Conservation (phyloP, 2,113 vertebrate species). For the Gila orcuttii region DNA sequence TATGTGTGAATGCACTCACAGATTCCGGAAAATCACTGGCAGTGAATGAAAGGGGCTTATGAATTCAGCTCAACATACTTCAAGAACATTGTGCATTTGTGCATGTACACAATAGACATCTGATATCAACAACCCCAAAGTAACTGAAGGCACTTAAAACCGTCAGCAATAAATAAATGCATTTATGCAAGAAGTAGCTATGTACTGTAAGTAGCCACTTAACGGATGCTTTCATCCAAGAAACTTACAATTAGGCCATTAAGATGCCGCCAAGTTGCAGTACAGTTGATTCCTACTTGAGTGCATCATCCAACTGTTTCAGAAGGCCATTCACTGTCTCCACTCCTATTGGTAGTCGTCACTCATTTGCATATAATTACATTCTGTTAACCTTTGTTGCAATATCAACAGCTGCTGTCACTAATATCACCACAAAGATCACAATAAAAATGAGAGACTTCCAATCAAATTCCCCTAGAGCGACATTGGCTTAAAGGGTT, state of each 20-base stretch:
- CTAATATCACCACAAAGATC: background rate
- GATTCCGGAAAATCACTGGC: too few species aligned
- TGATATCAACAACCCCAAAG: background rate
- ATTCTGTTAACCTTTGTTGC: slow-evolving; percentile 1
- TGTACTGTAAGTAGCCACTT: slow-evolving; percentile 1
- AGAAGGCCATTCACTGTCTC: background rate
- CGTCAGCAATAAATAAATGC: background rate
- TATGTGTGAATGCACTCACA: too few species aligned
- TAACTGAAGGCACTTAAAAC: background rate
- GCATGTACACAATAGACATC: background rate
- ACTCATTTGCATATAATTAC: background rate
- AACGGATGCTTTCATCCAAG: background rate
- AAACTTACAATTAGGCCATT: background rate
- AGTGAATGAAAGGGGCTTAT: too few species aligned
- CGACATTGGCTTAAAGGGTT: background rate
- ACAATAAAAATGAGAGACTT: background rate
- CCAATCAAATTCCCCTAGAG: background rate
- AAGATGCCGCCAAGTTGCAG: background rate
- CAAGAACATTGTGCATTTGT: background rate
- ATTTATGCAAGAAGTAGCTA: background rate
- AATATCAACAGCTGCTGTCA: background rate
- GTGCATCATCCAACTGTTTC: background rate
- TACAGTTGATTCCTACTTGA: background rate
- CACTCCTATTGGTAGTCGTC: background rate
- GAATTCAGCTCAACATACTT: background rate